phyloP scores from a whole-genome alignment of 2,113 vertebrate genomes.

The Chloebia gouldiae region DNA sequence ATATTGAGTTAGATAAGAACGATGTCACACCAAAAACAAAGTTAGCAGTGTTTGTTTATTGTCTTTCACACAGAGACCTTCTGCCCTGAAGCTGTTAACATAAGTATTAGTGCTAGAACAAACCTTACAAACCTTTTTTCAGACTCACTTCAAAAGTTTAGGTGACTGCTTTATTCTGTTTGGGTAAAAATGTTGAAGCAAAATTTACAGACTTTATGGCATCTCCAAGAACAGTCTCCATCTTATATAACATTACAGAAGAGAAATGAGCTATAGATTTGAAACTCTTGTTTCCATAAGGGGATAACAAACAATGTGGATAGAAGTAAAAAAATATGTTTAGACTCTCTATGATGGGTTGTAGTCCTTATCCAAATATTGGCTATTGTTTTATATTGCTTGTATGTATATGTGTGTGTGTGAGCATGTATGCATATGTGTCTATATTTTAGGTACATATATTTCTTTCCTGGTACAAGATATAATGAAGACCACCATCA shows the following conservation, averaged over 20 bases:
- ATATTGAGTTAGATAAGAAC: neutral
- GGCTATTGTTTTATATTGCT: neutral
- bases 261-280: neutral
- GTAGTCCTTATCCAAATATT: neutral
- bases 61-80: neutral
- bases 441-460: neutral
- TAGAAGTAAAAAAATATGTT: neutral
- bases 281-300: neutral
- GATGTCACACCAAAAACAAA: neutral
- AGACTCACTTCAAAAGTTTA: neutral
- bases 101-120: neutral
- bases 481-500: neutral
- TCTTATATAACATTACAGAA: neutral
- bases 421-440: neutral
- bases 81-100: neutral
- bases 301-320: neutral
- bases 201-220: neutral
- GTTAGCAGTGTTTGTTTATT: neutral
- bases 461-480: neutral
- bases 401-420: neutral
- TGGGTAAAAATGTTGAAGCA: neutral
- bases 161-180: neutral
- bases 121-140: neutral
- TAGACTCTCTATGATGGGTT: neutral
- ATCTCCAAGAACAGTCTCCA: neutral